Evolutionary conservation across 2,797 vertebrate species (phyloP).

Genomic region (Gymnoscopelus braueri): DNA sequence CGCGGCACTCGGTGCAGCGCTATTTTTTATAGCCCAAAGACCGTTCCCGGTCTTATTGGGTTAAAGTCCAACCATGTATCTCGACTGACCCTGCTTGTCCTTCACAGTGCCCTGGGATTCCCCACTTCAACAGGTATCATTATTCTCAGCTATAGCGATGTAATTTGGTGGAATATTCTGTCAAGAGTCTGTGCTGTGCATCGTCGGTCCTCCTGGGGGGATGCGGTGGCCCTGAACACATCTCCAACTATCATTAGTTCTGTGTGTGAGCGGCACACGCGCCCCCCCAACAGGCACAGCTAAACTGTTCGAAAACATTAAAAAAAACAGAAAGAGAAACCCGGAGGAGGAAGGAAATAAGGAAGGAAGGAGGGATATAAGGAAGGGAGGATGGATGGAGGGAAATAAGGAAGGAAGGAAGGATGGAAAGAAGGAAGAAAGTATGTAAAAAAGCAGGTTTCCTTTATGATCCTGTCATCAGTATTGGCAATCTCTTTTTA

Average conservation of each 20-base stretch:
- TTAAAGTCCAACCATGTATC: slow-evolving; percentile 38
- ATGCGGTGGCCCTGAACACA: slow-evolving; percentile 45
- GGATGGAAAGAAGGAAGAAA: not conserved
- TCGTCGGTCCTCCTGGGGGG: slow-evolving; percentile 22
- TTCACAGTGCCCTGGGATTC: slow-evolving; percentile 48
- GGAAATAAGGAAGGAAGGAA: not conserved
- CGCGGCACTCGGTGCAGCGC: too few relatives aligned
- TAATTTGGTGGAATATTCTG: slow-evolving; percentile 50
- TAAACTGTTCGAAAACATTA: not conserved
- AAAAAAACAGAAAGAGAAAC: not conserved
- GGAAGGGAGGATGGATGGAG: not conserved
- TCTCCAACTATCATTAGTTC: slow-evolving; percentile 48
- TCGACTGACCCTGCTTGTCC: slow-evolving; percentile 48
- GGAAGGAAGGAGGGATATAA: not conserved
- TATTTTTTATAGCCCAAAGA: too few relatives aligned
- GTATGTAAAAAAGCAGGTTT: too few relatives aligned
- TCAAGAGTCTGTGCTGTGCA: slow-evolving; percentile 8
- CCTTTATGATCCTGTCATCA: too few relatives aligned
- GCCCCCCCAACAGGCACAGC: slow-evolving; percentile 24
- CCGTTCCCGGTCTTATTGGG: too few relatives aligned
- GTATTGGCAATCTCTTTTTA: not conserved
- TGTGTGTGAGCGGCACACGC: slow-evolving; percentile 25
- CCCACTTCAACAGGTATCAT: slow-evolving; percentile 54
- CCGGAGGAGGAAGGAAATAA: too few relatives aligned
- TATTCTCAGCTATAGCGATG: slow-evolving; percentile 34